Evolutionary conservation across 2,113 vertebrate genomes (phyloP).

Genomic region (Thoracochromis brauschi): DNA sequence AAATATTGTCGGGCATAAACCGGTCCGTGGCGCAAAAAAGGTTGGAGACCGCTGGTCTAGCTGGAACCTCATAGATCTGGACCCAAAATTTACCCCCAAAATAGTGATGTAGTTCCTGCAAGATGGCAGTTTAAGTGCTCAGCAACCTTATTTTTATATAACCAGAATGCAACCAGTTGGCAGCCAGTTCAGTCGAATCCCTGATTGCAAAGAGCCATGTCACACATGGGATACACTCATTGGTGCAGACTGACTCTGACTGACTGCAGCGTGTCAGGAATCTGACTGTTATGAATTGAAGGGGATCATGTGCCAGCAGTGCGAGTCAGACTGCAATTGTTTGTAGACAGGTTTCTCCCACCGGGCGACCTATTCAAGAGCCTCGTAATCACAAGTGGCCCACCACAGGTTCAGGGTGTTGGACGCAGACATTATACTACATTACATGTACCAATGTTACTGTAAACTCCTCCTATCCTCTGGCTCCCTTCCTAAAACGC

Average conservation of each 20-base stretch:
- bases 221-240: neutral
- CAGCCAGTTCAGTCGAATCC: neutral
- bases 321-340: neutral
- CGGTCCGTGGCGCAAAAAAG: rapidly evolving
- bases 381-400: neutral
- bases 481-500: neutral
- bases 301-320: neutral
- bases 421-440: neutral
- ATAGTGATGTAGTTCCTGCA: neutral
- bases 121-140: neutral
- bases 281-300: neutral
- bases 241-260: neutral
- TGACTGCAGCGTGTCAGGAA: neutral
- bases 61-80: neutral
- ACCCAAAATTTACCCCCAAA: neutral
- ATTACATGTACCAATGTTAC: neutral
- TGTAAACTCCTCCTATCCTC: neutral
- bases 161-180: neutral
- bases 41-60: neutral
- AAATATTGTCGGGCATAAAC: too few species aligned
- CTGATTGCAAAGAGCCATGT: neutral
- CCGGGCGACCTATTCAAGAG: neutral
- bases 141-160: neutral
- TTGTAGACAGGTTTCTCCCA: neutral
- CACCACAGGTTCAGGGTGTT: neutral